These are phyloP conservation scores for Patagioenas fasciata DNA, from an alignment of 2,113 vertebrate genomes.

Conservation along the genomic window DNA sequence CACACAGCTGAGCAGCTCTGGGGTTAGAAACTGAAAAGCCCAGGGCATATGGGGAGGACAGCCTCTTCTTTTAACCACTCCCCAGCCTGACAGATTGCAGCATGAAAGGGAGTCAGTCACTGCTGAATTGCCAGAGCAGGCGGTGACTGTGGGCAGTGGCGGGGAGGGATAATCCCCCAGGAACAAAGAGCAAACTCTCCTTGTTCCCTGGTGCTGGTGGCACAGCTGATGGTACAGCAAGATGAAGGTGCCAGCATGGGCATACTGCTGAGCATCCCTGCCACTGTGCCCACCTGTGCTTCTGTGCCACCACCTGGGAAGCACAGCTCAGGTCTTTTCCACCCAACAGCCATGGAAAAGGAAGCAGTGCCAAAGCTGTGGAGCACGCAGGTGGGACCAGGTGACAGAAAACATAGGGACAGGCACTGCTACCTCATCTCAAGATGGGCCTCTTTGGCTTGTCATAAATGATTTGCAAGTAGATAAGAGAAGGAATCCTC, in stretches of 20 bases:
- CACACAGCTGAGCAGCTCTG: background rate
- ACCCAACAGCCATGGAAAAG: background rate
- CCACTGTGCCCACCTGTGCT: fast-evolving
- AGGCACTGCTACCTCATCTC: background rate
- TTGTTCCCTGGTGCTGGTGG: background rate
- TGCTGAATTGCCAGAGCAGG: background rate
- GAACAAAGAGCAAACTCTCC: background rate
- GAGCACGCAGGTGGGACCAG: background rate
- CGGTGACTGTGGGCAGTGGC: fast-evolving
- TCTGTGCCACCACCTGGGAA: background rate
- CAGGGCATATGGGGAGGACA: background rate
- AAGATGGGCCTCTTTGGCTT: background rate
- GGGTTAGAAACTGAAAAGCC: background rate
- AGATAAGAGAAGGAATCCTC: background rate
- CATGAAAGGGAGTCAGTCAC: background rate
- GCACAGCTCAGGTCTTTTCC: background rate
- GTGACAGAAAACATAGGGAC: background rate
- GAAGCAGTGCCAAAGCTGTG: background rate
- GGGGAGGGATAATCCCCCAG: background rate
- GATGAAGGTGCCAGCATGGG: background rate
- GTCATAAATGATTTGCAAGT: background rate
- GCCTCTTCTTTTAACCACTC: background rate
- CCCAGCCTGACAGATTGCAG: background rate
- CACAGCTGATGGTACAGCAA: fast-evolving
- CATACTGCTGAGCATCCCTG: background rate